Conservation (phyloP, 2,113 vertebrate genomes). For the Himantopus leucocephalus region DNA sequence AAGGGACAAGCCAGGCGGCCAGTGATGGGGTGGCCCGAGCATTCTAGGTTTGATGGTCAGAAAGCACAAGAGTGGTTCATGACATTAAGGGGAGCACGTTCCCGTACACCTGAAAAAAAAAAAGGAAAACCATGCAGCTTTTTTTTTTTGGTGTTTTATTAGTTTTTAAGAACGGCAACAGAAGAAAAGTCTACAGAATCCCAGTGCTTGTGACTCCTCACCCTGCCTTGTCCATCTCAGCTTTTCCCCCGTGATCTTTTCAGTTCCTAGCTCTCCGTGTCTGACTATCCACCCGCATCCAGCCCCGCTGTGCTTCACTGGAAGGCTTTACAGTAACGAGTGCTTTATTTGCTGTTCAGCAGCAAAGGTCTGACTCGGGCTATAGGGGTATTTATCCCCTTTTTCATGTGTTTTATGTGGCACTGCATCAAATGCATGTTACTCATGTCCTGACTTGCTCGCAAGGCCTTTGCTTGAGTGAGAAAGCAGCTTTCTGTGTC, state of each 20-base stretch:
- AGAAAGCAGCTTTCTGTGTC: background rate
- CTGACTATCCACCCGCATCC: accelerated
- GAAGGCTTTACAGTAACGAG: background rate
- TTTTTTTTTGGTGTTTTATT: background rate
- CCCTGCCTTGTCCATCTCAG: background rate
- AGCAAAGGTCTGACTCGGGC: background rate
- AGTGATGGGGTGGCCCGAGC: background rate
- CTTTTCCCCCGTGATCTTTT: background rate
- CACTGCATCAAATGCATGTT: background rate
- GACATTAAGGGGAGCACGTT: background rate
- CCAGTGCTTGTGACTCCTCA: background rate
- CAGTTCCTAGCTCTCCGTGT: background rate
- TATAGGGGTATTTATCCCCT: background rate
- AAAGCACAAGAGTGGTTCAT: background rate
- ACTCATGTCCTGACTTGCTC: background rate
- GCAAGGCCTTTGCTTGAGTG: background rate
- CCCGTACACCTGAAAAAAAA: background rate
- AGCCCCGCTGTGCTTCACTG: background rate
- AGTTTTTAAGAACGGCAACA: background rate
- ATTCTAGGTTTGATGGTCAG: background rate
- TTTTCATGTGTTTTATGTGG: background rate
- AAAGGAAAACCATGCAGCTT: background rate
- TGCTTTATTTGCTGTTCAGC: background rate
- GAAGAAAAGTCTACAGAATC: background rate
- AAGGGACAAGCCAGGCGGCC: background rate